A percentile compares a stretch with the other conserved stretches of the same genome.
Conservation (phyloP, 2,113 vertebrate species). For the Asarcornis scutulata region DNA sequence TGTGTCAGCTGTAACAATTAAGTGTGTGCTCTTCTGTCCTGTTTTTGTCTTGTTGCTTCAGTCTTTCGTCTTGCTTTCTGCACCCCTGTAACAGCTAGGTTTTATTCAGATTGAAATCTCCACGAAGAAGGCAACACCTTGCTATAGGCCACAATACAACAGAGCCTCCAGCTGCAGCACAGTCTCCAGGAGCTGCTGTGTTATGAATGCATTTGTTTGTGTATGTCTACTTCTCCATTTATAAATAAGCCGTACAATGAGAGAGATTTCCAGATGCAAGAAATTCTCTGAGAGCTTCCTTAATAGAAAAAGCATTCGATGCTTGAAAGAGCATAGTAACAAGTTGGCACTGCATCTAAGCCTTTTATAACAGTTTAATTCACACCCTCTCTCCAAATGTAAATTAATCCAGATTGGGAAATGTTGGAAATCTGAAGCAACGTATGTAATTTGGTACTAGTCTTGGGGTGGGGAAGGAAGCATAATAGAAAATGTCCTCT, state of each 20-base stretch:
- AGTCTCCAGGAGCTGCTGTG: background rate
- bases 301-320: constrained; percentile 43
- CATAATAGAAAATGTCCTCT: background rate
- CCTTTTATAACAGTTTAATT: constrained; percentile 67
- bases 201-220: background rate
- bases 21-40: background rate
- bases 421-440: constrained; percentile 37
- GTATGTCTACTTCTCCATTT: background rate
- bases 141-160: background rate
- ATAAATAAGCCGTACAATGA: background rate
- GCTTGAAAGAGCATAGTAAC: constrained; percentile 53
- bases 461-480: background rate
- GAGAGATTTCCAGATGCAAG: constrained; percentile 12
- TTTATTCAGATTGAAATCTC: background rate
- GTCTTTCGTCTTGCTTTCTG: background rate
- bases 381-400: constrained; percentile 61
- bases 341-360: constrained; percentile 54
- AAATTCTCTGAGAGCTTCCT: constrained; percentile 7
- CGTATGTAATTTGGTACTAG: constrained; percentile 28
- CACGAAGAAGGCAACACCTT: background rate
- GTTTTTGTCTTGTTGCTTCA: background rate
- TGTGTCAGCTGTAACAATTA: background rate
- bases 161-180: background rate
- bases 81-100: background rate
- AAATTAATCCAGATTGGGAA: constrained; percentile 71